A percentile compares a stretch with the other conserved stretches of the same genome.
Evolutionary conservation across 2,797 vertebrate genomes (phyloP).

Genomic region (Hypotaenidia philippensis): DNA sequence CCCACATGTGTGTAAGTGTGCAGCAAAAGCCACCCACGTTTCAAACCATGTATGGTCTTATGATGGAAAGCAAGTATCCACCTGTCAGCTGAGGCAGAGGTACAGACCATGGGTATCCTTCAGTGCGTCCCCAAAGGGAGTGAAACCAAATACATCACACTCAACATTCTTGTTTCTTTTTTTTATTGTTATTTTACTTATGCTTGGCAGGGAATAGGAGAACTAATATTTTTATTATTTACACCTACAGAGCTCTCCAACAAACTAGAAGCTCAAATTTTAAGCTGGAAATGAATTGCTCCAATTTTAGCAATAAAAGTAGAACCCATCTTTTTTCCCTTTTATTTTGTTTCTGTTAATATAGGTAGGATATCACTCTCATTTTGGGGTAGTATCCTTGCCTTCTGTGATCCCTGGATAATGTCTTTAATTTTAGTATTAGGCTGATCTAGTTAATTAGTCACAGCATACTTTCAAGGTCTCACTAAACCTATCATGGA

Average conservation of each 20-base stretch:
- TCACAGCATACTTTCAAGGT: background rate
- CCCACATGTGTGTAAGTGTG: background rate
- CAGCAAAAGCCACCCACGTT: background rate
- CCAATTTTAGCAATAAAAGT: background rate
- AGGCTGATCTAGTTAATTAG: constrained; percentile 5
- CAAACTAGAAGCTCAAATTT: background rate
- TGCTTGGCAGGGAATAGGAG: background rate
- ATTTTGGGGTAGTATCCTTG: background rate
- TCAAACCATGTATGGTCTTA: background rate
- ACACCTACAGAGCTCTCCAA: background rate
- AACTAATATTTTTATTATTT: constrained; percentile 13
- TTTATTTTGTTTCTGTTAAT: background rate
- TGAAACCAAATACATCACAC: background rate
- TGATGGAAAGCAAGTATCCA: background rate
- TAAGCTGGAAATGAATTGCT: background rate
- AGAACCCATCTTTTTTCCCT: background rate
- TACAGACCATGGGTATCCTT: background rate
- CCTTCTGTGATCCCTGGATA: background rate
- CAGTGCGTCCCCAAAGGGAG: background rate
- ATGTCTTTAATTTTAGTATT: background rate
- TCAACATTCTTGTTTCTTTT: background rate
- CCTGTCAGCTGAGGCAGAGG: background rate
- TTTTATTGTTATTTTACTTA: background rate
- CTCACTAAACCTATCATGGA: background rate
- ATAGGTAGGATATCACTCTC: background rate